Evolutionary conservation across 30 jellyfish, hydroid and myxozoan genomes (phyloP).

Genomic region (Hydractinia echinata): DNA sequence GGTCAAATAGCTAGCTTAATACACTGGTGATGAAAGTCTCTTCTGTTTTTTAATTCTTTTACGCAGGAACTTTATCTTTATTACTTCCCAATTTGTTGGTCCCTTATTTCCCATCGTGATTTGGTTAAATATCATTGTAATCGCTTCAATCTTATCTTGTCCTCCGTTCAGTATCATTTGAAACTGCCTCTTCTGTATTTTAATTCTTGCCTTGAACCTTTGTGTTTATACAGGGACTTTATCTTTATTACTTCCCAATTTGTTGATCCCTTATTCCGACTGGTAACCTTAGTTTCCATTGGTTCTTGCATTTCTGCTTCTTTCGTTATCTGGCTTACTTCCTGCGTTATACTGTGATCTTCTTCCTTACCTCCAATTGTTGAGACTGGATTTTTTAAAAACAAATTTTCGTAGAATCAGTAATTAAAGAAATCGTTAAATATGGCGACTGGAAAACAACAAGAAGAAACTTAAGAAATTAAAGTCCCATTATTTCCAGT

Average conservation of each 20-base stretch:
- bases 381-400: neutral
- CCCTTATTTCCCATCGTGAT: neutral
- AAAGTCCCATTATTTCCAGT: too few species aligned
- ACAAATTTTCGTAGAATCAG: neutral
- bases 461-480: too few species aligned
- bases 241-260: constrained; percentile 44
- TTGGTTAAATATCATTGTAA: constrained; percentile 28
- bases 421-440: too few species aligned
- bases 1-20: constrained; percentile 27
- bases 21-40: constrained; percentile 40
- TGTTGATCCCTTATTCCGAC: constrained; percentile 16
- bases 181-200: constrained; percentile 48
- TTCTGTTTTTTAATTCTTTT: constrained; percentile 35
- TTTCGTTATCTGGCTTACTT: constrained; percentile 3
- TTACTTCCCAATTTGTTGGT: constrained; percentile 45
- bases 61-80: constrained; percentile 33
- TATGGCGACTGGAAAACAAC: too few species aligned
- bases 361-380: neutral
- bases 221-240: constrained; percentile 35
- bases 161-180: constrained; percentile 29
- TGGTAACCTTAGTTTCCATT: neutral
- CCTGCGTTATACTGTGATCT: neutral
- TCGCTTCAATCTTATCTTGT: constrained; percentile 36
- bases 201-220: constrained; percentile 30
- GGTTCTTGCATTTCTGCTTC: constrained; percentile 30